These are phyloP conservation scores for Siniperca undulata DNA, from an alignment of 2,797 vertebrate genomes.

Conservation along the genomic window DNA sequence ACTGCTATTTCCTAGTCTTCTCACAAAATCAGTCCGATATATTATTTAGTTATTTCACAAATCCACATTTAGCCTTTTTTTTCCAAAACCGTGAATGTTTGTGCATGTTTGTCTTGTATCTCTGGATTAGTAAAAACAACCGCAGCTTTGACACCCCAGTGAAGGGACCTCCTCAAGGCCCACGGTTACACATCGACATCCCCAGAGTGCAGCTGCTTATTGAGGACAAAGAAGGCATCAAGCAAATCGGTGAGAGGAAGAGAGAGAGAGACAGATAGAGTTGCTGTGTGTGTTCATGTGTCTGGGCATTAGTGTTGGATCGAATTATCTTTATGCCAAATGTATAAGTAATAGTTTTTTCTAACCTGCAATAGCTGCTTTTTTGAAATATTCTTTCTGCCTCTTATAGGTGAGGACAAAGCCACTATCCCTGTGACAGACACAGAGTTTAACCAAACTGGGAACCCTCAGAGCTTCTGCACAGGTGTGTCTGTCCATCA, in stretches of 20 bases:
- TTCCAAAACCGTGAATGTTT: conserved; percentile 34
- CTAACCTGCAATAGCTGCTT: neutral
- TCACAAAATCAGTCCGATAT: conserved; percentile 13
- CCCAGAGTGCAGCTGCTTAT: conserved; percentile 98
- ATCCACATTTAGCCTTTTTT: conserved; percentile 5
- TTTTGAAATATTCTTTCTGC: neutral
- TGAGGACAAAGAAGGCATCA: conserved; percentile 99
- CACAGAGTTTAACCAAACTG: conserved; percentile 97
- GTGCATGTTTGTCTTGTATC: conserved; percentile 49
- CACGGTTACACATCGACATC: conserved; percentile 97
- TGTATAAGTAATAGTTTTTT: neutral
- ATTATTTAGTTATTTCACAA: neutral
- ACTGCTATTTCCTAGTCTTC: conserved; percentile 1
- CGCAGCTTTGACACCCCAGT: conserved; percentile 99
- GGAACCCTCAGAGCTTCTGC: conserved; percentile 99
- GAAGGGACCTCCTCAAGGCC: conserved; percentile 98
- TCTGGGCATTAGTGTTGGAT: conserved; percentile 1
- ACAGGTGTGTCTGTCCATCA: conserved; percentile 97
- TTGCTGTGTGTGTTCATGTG: conserved; percentile 13
- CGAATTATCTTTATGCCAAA: neutral
- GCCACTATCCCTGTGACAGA: conserved; percentile 97
- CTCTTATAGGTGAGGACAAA: conserved; percentile 93
- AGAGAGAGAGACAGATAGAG: conserved; percentile 54
- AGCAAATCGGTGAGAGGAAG: conserved; percentile 94
- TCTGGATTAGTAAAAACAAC: conserved; percentile 95